Evolutionary conservation across 53 echinoderm and acorn worm genomes (phyloP).

Genomic region (Astropecten irregularis): DNA sequence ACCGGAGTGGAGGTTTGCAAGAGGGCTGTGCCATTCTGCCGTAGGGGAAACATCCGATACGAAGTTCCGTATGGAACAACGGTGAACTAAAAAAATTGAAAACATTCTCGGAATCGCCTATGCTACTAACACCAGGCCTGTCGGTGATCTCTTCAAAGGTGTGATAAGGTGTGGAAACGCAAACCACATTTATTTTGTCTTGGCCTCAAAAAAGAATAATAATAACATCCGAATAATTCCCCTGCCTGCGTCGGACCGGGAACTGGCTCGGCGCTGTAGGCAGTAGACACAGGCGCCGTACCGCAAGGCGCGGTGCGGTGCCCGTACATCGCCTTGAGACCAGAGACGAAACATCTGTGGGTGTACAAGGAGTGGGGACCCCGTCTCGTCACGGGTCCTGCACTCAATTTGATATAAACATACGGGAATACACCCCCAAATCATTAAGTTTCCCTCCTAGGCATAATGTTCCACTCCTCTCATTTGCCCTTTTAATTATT

Average conservation of each 20-base stretch:
- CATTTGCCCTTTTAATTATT: not conserved
- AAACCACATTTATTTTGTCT: constrained; percentile 13
- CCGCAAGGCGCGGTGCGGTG: constrained; percentile 31
- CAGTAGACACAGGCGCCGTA: not conserved
- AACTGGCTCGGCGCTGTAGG: not conserved
- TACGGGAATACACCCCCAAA: not conserved
- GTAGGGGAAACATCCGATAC: too few species aligned
- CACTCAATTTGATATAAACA: not conserved
- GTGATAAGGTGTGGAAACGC: constrained; percentile 35
- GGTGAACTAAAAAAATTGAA: too few species aligned
- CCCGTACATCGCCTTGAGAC: not conserved
- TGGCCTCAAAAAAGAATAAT: not conserved
- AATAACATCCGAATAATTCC: constrained; percentile 41
- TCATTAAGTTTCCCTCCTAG: not conserved
- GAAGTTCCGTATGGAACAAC: too few species aligned
- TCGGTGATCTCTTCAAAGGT: too few species aligned
- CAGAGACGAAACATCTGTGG: constrained; percentile 37
- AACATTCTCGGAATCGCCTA: too few species aligned
- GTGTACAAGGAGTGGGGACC: not conserved
- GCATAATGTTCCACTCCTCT: not conserved
- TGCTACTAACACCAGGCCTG: too few species aligned
- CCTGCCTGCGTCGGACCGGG: not conserved
- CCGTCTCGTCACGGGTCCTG: not conserved
- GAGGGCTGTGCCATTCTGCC: too few species aligned
- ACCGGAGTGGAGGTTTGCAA: too few species aligned